phyloP scores from a whole-genome alignment of 2,797 vertebrate species.

The Microctenopoma stevenorrisi region DNA sequence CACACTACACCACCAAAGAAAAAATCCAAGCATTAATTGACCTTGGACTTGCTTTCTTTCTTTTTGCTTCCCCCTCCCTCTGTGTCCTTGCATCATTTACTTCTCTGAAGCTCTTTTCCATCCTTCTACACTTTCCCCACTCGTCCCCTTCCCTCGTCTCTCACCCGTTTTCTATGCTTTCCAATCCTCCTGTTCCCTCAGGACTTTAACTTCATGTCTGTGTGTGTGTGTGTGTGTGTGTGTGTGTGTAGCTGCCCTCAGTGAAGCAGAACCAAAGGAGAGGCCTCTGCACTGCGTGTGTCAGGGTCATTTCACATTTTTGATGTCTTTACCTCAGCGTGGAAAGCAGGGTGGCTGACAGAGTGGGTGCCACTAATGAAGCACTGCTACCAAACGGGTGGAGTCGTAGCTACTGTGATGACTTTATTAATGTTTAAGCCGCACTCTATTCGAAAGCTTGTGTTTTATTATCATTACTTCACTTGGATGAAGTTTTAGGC shows the following conservation, averaged over 20 bases:
- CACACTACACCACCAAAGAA: background rate
- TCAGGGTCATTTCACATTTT: slow-evolving; percentile 50
- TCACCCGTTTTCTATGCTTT: slow-evolving; percentile 18
- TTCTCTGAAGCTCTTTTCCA: slow-evolving; percentile 7
- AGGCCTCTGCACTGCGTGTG: slow-evolving; percentile 9
- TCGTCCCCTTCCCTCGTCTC: background rate
- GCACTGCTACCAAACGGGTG: slow-evolving; percentile 3
- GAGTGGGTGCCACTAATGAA: background rate
- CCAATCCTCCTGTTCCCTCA: slow-evolving; percentile 16
- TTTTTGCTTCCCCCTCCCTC: background rate
- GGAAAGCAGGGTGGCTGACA: slow-evolving; percentile 7
- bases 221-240: slow-evolving; percentile 1
- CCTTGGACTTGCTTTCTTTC: slow-evolving; percentile 20
- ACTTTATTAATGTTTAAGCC: background rate
- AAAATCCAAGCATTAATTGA: slow-evolving; percentile 17
- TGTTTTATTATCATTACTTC: slow-evolving; percentile 1
- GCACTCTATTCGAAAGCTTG: too few species aligned
- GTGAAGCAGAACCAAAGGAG: slow-evolving; percentile 41
- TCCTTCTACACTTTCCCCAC: slow-evolving; percentile 1
- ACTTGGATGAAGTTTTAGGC: background rate
- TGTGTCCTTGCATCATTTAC: slow-evolving; percentile 14
- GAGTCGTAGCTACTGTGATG: slow-evolving; percentile 1
- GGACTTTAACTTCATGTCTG: slow-evolving; percentile 14
- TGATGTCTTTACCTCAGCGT: slow-evolving; percentile 50
- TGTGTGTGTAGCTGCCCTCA: slow-evolving; percentile 14